phyloP scores from a whole-genome alignment of 2,888 invertebrate genomes.

The Crossocerus cetratus region DNA sequence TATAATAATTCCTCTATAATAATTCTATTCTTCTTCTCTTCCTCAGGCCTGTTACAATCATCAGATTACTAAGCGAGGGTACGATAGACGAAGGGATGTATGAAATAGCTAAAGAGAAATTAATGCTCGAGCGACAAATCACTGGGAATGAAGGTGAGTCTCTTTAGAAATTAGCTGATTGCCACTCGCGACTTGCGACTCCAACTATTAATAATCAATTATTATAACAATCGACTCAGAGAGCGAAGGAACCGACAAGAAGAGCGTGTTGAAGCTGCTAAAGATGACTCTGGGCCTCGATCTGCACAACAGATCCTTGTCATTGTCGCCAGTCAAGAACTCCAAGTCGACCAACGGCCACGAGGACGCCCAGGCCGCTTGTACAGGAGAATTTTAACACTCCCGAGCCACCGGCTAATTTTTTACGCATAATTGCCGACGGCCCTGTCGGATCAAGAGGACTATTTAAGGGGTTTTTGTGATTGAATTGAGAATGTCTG shows the following conservation, averaged over 20 bases:
- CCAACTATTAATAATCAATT: slow-evolving; percentile 2
- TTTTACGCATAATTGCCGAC: slow-evolving; percentile 19
- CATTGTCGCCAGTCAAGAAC: slow-evolving; percentile 57
- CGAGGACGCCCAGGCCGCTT: slow-evolving; percentile 29
- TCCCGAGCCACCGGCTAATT: slow-evolving; percentile 30
- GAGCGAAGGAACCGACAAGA: slow-evolving; percentile 85
- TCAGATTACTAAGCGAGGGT: slow-evolving; percentile 89
- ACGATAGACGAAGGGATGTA: slow-evolving; percentile 97
- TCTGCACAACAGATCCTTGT: slow-evolving; percentile 68
- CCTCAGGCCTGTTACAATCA: slow-evolving; percentile 89
- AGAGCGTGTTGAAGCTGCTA: slow-evolving; percentile 88
- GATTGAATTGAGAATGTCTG: too few relatives aligned
- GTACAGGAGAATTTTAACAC: slow-evolving; percentile 46
- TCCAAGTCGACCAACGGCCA: slow-evolving; percentile 52
- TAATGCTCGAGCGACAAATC: slow-evolving; percentile 93
- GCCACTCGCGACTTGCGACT: background rate
- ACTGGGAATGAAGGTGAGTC: slow-evolving; percentile 80
- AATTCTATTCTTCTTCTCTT: background rate
- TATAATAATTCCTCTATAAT: too few relatives aligned
- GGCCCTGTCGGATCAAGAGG: background rate
- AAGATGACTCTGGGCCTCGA: slow-evolving; percentile 87
- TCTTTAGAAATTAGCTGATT: too few relatives aligned
- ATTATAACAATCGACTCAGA: slow-evolving; percentile 79
- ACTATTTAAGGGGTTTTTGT: too few relatives aligned
- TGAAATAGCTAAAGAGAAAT: slow-evolving; percentile 92